Base-by-base conservation (phyloP, 2,113 vertebrate genomes). In the Chamaea fasciata region DNA sequence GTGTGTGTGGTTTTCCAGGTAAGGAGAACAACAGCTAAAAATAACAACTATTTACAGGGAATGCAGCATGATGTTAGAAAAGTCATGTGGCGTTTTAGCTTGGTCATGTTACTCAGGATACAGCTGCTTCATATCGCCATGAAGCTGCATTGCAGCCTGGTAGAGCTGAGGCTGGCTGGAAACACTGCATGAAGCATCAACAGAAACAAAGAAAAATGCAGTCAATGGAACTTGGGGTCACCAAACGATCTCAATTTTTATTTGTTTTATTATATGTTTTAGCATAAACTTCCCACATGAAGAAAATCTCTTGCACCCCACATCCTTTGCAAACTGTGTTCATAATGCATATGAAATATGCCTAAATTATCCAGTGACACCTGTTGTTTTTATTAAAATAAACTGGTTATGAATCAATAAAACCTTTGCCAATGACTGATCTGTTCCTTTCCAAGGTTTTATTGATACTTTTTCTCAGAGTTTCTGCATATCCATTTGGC, bases 361-460 rank as follows among this genome's bases (percentile, higher is more conserved):
- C 68, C 30, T 63, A 91, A 91, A 81, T 94, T 81, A 63, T 42
- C 65, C 62, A 79, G 53, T 60, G 57, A 75, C 49, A 92, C 95
- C 87, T 94, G 92, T 83, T 93, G 57, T 78, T 92, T 83, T 89
- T 60, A 83, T 68, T 67, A 76, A 94, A 79, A 75, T 65, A 77
- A 42, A 42, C 41, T 63, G 52, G 67, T 87, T 77, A 82, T 59
- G 46, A 82, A 91, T 89, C 92, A 94, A 79, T 73, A 81, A 81
- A 90, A 69, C 35, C 26, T 83, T 82, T 91, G 81, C 87, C 74
- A 92, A 57, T 56, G 56, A 73, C 75, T 74, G 55, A 76, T 86
- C n/a, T 57, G 12, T 77, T 90, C 80, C n/a, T 87, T 80, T 65
- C 87, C 71, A 57, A 65, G 68, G 53, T 55, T 89, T 95, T 89